phyloP scores from a whole-genome alignment of 2,113 vertebrate species.

The Anser cygnoides region DNA sequence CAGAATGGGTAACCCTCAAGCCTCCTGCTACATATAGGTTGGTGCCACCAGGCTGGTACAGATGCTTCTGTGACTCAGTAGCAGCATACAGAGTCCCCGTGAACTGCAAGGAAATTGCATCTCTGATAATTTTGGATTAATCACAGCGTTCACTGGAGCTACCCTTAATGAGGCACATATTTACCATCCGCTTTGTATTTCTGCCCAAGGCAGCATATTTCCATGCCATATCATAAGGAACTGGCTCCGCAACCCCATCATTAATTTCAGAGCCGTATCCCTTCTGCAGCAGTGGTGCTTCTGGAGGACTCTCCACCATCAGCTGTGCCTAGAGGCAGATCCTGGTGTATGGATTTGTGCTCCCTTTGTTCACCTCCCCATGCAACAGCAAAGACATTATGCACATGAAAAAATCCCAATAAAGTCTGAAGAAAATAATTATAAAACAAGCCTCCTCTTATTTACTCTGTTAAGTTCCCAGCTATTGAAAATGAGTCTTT shows the following conservation, averaged over 20 bases:
- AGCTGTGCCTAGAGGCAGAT: constrained; percentile 1
- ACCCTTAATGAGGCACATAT: neutral
- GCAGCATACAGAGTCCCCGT: neutral
- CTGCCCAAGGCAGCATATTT: constrained; percentile 51
- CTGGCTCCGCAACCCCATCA: neutral
- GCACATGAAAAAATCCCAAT: neutral
- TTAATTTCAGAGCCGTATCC: constrained; percentile 14
- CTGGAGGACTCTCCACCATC: neutral
- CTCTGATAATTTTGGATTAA: constrained; percentile 7
- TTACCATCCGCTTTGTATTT: constrained; percentile 26
- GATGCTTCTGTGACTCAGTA: neutral
- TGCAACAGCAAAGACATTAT: neutral
- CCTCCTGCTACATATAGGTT: neutral
- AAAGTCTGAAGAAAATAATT: constrained; percentile 17
- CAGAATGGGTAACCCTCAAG: neutral
- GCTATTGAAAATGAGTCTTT: constrained; percentile 15
- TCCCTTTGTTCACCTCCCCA: constrained; percentile 9
- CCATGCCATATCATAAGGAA: constrained; percentile 7
- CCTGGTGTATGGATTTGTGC: neutral
- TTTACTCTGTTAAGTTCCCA: neutral
- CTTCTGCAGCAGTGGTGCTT: neutral
- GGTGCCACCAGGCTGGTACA: neutral
- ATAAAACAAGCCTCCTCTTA: neutral
- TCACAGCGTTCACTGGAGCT: neutral
- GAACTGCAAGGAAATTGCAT: constrained; percentile 38